Evolutionary conservation across 2,888 invertebrate species (phyloP).

Genomic region (Nesidiocoris tenuis): DNA sequence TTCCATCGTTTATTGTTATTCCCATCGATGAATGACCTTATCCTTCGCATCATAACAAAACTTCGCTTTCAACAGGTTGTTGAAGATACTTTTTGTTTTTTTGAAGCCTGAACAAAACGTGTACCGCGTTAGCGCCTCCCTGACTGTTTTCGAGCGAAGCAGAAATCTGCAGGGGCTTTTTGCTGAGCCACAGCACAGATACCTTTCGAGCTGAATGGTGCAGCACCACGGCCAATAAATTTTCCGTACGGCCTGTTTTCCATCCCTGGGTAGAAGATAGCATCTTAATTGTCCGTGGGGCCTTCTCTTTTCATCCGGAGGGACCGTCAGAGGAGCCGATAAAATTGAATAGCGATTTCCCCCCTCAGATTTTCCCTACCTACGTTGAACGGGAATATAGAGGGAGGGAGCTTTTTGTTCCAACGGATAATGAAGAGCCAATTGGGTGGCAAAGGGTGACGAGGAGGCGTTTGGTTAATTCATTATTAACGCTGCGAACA

Average conservation of each 20-base stretch:
- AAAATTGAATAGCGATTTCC: conserved; percentile 38
- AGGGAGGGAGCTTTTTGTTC: conserved; percentile 19
- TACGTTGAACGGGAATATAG: neutral
- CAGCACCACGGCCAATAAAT: conserved; percentile 15
- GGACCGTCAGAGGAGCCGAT: conserved; percentile 2
- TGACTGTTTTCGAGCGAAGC: no score
- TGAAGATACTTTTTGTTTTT: no score
- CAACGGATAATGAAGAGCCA: conserved; percentile 33
- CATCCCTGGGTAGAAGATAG: conserved; percentile 26
- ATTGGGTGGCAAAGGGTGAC: conserved; percentile 9
- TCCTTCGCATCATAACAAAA: no score
- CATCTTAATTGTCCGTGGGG: conserved; percentile 25
- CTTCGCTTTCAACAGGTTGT: no score
- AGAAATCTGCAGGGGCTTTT: neutral
- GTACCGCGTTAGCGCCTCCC: no score
- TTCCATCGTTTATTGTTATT: no score
- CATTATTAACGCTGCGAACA: conserved; percentile 37
- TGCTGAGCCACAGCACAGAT: neutral
- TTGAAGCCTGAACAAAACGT: no score
- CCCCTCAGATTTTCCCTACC: neutral
- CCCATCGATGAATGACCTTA: no score
- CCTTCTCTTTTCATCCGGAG: neutral
- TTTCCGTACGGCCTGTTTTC: conserved; percentile 36
- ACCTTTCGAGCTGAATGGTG: neutral
- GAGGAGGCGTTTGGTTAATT: conserved; percentile 25